phyloP scores from a whole-genome alignment of 2,113 vertebrate species.

The Calidris pygmaea region DNA sequence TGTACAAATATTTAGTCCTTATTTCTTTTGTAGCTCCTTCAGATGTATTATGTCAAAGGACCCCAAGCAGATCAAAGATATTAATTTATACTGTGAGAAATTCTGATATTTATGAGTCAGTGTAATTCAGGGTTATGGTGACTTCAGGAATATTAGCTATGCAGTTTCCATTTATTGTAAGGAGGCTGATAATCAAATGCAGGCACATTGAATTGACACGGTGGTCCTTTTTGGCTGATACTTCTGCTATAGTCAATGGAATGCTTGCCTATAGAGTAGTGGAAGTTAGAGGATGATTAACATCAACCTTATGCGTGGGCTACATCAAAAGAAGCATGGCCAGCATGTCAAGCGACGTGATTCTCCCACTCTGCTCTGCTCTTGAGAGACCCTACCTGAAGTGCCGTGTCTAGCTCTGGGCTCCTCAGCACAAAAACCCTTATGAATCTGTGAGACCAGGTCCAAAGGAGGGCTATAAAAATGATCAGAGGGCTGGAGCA shows the following conservation, averaged over 20 bases:
- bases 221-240: neutral
- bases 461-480: neutral
- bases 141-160: neutral
- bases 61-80: neutral
- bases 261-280: neutral
- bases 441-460: too few relatives aligned
- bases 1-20: neutral
- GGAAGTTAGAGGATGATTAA: neutral
- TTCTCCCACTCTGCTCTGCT: neutral
- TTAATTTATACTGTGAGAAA: neutral
- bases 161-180: neutral
- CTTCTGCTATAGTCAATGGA: neutral
- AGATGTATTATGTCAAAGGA: neutral
- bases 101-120: neutral
- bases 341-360: neutral
- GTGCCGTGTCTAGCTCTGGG: neutral
- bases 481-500: neutral
- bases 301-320: neutral
- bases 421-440: neutral
- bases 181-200: neutral
- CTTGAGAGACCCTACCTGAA: neutral
- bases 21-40: neutral
- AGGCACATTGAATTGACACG: neutral
- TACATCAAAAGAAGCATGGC: neutral
- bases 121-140: neutral